Evolutionary conservation across 2,888 invertebrate genomes (phyloP).

Genomic region (Agrotis clavis): DNA sequence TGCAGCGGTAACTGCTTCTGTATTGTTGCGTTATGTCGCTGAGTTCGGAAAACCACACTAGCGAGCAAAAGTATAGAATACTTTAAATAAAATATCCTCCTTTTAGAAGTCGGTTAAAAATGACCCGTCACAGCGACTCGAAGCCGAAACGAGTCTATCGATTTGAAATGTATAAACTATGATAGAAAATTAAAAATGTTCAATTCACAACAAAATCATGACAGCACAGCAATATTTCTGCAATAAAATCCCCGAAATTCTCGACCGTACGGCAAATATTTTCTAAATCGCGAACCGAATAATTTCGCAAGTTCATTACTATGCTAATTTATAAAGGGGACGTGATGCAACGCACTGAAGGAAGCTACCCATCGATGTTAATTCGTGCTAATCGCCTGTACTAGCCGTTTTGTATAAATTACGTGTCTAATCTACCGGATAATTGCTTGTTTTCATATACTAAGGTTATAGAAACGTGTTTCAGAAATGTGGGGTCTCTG

Average conservation of each 20-base stretch:
- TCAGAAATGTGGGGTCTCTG: slow-evolving; percentile 14
- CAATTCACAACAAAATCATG: no score
- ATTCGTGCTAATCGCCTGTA: slow-evolving; percentile 13
- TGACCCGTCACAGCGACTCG: no score
- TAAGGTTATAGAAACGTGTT: slow-evolving; percentile 38
- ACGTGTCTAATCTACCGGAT: slow-evolving; percentile 37
- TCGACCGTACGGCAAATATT: slow-evolving; percentile 15
- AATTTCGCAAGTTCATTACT: slow-evolving; percentile 29
- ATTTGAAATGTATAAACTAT: no score
- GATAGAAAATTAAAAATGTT: no score
- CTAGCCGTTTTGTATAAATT: slow-evolving; percentile 13
- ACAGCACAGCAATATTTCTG: background rate
- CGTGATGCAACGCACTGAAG: slow-evolving; percentile 26
- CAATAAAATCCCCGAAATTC: slow-evolving; percentile 14
- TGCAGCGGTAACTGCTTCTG: slow-evolving; percentile 28
- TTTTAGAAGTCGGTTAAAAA: no score
- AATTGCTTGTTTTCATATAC: slow-evolving; percentile 35
- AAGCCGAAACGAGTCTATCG: no score
- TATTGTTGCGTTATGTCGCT: slow-evolving; percentile 34
- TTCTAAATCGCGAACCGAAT: slow-evolving; percentile 24
- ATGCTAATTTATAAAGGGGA: slow-evolving; percentile 8
- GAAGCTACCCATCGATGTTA: slow-evolving; percentile 23
- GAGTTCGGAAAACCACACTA: slow-evolving; percentile 4
- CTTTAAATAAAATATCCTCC: no score
- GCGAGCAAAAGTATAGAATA: no score